Conservation (phyloP, 2,888 invertebrate species). For the Pristionchus exspectatus region DNA sequence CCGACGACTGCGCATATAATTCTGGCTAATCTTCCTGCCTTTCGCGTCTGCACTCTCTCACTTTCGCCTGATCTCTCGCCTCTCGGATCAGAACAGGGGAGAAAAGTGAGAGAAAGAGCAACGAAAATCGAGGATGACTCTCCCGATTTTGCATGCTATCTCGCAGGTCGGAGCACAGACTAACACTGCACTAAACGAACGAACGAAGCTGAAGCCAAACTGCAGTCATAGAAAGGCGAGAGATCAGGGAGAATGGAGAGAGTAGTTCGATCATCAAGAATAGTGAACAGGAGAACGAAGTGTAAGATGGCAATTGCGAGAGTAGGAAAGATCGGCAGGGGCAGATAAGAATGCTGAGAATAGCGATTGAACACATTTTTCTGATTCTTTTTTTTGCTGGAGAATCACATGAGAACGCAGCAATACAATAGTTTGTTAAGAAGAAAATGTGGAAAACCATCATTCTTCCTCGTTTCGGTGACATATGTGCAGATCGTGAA, state of each 20-base stretch:
- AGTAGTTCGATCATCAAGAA: neutral
- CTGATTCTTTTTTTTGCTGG: neutral
- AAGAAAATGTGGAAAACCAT: neutral
- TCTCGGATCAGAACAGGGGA: neutral
- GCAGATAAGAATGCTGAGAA: neutral
- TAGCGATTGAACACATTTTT: conserved; percentile 5
- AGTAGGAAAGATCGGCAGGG: neutral
- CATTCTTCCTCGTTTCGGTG: neutral
- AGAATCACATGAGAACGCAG: neutral
- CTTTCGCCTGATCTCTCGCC: neutral
- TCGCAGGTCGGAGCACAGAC: neutral
- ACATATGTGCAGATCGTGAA: neutral
- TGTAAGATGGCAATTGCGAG: conserved; percentile 2
- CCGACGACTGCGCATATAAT: conserved; percentile 3
- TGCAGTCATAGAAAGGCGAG: neutral
- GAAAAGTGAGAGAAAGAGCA: conserved; percentile 7
- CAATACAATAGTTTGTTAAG: neutral
- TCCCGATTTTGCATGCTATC: neutral
- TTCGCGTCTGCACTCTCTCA: neutral
- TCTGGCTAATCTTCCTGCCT: neutral
- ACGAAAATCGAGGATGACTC: neutral
- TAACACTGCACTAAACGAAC: neutral
- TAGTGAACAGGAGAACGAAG: neutral
- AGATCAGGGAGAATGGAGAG: neutral
- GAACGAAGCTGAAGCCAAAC: neutral